Base-by-base conservation (phyloP, 1,140 invertebrate species). In the Mamestra configurata region DNA sequence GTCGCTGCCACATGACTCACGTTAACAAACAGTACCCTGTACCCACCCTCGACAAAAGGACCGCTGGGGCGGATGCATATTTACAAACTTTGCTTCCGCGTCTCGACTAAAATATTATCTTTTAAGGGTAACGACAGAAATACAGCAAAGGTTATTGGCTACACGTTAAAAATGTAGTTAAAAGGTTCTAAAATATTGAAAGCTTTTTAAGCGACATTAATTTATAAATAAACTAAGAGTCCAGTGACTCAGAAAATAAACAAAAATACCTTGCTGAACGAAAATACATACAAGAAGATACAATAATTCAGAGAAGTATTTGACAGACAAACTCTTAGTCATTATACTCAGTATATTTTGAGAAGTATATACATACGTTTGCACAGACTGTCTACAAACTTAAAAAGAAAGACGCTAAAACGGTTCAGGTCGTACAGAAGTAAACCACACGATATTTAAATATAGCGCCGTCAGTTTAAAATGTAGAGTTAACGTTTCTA, bases 11-110 rank as follows among this genome's bases (percentile, higher is more conserved):
- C 71, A 55, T 83, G 76, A 76, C 53, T 77, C 83, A 82, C 77
- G 76, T 82, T 68, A 82, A 79, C 79, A 82, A 71, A 70, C 61
- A 43, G 24, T 46, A 66, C 82, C 27, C 27, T 31, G 37, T 46
- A 72, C 82, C 70, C 53, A 72, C 82, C 70, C 53, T 77, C 75
- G 49, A 77, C 37, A 57, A 51, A 57, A 37, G 57, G 79, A 81
- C 77, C 40, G 72, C 49, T 73, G 59, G 68, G 40, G 53, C 70
- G 71, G 68, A 72, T 49, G 53, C 68, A 40, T 84, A 81, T 84
- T 82, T 82, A 84, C 79, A 72, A 82, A 84, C 83, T 82, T 73
- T 61, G 40, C 76, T 73, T 66, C 66, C 49, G 75, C 76, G 53
- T 72, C 77, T 66, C 71, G 27, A 20, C 43, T 27, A 43, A 73